Conservation (phyloP, 2,888 invertebrate genomes). For the Leucophenga maculata region DNA sequence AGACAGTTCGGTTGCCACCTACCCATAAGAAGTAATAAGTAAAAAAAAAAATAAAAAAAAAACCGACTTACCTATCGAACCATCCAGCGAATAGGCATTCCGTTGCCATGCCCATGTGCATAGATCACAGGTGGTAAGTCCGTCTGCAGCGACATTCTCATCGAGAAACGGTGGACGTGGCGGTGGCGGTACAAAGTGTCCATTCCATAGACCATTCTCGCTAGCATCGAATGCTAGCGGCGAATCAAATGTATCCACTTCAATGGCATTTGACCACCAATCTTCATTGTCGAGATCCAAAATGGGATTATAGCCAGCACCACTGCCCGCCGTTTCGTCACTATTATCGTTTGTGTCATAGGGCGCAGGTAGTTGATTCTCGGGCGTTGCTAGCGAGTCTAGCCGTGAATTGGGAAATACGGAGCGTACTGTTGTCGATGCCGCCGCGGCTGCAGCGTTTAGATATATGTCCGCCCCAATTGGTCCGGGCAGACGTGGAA, state of each 20-base stretch:
- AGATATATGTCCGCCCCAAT: slow-evolving; percentile 65
- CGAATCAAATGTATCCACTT: slow-evolving; percentile 72
- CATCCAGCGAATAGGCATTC: slow-evolving; percentile 76
- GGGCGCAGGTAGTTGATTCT: slow-evolving; percentile 60
- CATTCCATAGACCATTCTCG: slow-evolving; percentile 72
- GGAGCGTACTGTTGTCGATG: slow-evolving; percentile 66
- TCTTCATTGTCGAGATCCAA: slow-evolving; percentile 63
- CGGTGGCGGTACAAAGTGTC: slow-evolving; percentile 79
- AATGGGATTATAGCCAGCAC: slow-evolving; percentile 53
- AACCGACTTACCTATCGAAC: slow-evolving; percentile 75
- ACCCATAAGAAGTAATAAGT: slow-evolving; percentile 9
- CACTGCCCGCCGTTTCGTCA: slow-evolving; percentile 20
- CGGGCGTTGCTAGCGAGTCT: slow-evolving; percentile 60
- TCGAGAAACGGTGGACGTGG: slow-evolving; percentile 79
- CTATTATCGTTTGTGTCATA: slow-evolving; percentile 36
- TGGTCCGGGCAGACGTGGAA: slow-evolving; percentile 67
- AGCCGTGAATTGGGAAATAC: slow-evolving; percentile 70
- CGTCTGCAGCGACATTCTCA: slow-evolving; percentile 78
- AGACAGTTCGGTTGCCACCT: slow-evolving; percentile 20
- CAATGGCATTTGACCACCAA: slow-evolving; percentile 72
- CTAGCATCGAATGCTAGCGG: slow-evolving; percentile 72
- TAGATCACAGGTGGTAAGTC: slow-evolving; percentile 82
- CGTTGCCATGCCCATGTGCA: slow-evolving; percentile 82
- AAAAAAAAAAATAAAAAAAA: slow-evolving; percentile 16
- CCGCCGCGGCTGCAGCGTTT: slow-evolving; percentile 43